These are phyloP conservation scores for Chironomus striatipennis DNA, from an alignment of 1,140 invertebrate species.

Conservation along the genomic window DNA sequence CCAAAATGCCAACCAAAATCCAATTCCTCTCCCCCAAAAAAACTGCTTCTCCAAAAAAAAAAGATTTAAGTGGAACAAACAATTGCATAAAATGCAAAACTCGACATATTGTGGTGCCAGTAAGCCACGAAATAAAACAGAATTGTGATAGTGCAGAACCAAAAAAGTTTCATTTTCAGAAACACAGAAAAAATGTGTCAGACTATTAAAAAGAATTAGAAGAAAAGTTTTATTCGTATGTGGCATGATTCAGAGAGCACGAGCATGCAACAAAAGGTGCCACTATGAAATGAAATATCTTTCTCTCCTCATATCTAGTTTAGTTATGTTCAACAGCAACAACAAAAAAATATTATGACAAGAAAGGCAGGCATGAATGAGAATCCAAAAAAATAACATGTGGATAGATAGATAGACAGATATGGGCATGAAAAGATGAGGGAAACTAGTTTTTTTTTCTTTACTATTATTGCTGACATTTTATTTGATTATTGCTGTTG, in stretches of 20 bases:
- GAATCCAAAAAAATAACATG: not conserved
- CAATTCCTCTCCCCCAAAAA: not conserved
- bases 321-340: not conserved
- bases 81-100: not conserved
- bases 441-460: slow-evolving; percentile 7
- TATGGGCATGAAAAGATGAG: not conserved
- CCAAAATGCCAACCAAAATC: too few species aligned
- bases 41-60: not conserved
- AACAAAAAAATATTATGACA: slow-evolving; percentile 3
- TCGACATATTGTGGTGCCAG: slow-evolving; percentile 6
- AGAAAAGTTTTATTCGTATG: not conserved
- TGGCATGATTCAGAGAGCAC: not conserved
- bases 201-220: not conserved
- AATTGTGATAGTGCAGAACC: too few species aligned
- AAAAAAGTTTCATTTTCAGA: too few species aligned
- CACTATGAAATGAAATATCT: not conserved
- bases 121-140: not conserved
- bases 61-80: not conserved
- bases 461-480: slow-evolving; percentile 24
- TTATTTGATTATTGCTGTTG: slow-evolving; percentile 19
- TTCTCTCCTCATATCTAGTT: not conserved
- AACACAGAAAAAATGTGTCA: not conserved
- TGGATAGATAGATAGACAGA: too few species aligned
- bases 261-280: not conserved
- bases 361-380: not conserved